phyloP scores from a whole-genome alignment of 2,797 vertebrate genomes.

The Hafferia zeledoni region DNA sequence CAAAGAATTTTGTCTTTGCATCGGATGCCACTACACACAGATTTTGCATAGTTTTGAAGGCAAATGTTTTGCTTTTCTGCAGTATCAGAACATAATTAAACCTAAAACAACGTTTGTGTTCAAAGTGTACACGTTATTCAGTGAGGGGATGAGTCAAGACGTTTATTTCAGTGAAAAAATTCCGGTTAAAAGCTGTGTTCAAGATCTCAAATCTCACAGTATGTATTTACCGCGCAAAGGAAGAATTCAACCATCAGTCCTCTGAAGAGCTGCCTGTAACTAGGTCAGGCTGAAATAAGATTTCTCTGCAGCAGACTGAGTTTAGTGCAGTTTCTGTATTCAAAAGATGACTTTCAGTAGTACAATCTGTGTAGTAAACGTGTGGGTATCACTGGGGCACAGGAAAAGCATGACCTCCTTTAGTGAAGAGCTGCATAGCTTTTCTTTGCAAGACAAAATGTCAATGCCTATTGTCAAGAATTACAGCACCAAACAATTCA shows the following conservation, averaged over 20 bases:
- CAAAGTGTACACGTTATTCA: not conserved
- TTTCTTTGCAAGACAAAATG: conserved; percentile 58
- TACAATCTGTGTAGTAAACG: conserved; percentile 54
- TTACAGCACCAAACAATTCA: conserved; percentile 67
- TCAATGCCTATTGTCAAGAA: conserved; percentile 59
- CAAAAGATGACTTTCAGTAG: conserved; percentile 70
- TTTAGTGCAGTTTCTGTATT: conserved; percentile 63
- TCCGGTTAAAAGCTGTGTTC: conserved; percentile 15
- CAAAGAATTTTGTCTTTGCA: conserved; percentile 33
- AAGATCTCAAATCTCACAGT: conserved; percentile 44
- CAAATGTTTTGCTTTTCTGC: conserved; percentile 37
- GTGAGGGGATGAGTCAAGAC: not conserved
- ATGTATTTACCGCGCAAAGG: conserved; percentile 50
- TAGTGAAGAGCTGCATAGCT: conserved; percentile 45
- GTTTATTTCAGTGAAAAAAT: not conserved
- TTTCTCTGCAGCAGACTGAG: conserved; percentile 58
- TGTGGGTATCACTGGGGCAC: not conserved
- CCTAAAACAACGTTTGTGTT: not conserved
- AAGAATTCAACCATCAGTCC: conserved; percentile 40
- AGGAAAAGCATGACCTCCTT: conserved; percentile 3
- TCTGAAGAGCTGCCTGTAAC: conserved; percentile 45
- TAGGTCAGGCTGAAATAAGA: conserved; percentile 35
- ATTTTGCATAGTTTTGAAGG: conserved; percentile 67
- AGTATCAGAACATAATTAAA: conserved; percentile 4
- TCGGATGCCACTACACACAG: not conserved